Percentiles rank a stretch among this genome's conserved stretches.
Conservation (phyloP, 2,888 invertebrate species). For the Archaeoteleia sp. region DNA sequence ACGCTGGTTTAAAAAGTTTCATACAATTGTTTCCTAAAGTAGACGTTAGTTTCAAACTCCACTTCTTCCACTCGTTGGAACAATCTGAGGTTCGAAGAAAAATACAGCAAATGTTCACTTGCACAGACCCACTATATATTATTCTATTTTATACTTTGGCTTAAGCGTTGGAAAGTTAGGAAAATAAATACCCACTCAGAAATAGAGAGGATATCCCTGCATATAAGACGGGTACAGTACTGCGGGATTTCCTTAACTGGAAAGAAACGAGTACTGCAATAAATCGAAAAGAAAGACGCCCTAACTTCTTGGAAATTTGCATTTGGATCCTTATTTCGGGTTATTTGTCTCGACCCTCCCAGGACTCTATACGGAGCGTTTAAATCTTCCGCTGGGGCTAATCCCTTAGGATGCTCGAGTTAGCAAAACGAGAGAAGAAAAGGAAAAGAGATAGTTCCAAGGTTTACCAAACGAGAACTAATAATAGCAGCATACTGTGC, state of each 20-base stretch:
- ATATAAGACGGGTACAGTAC: constrained; percentile 4
- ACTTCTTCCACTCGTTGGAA: no score
- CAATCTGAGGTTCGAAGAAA: no score
- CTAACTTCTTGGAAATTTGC: constrained; percentile 57
- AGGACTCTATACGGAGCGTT: constrained; percentile 50
- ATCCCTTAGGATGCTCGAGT: constrained; percentile 57
- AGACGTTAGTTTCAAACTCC: no score
- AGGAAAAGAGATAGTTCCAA: constrained; percentile 52
- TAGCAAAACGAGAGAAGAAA: constrained; percentile 41
- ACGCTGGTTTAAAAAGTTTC: no score
- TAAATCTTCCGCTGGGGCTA: constrained; percentile 60
- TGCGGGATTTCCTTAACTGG: constrained; percentile 34
- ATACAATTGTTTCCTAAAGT: no score
- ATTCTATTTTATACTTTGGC: no score
- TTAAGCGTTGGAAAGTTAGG: no score
- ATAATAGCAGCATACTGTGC: constrained; percentile 53
- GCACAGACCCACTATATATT: no score
- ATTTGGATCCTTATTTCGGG: constrained; percentile 64
- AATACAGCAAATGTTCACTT: no score
- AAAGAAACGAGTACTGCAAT: constrained; percentile 46
- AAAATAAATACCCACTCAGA: no score
- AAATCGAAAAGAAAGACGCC: constrained; percentile 55
- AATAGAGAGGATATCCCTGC: constrained; percentile 4
- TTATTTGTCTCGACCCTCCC: constrained; percentile 59
- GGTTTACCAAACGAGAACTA: constrained; percentile 60